phyloP scores from a whole-genome alignment of 2,113 vertebrate genomes.

The Petrocephalus zakoni region DNA sequence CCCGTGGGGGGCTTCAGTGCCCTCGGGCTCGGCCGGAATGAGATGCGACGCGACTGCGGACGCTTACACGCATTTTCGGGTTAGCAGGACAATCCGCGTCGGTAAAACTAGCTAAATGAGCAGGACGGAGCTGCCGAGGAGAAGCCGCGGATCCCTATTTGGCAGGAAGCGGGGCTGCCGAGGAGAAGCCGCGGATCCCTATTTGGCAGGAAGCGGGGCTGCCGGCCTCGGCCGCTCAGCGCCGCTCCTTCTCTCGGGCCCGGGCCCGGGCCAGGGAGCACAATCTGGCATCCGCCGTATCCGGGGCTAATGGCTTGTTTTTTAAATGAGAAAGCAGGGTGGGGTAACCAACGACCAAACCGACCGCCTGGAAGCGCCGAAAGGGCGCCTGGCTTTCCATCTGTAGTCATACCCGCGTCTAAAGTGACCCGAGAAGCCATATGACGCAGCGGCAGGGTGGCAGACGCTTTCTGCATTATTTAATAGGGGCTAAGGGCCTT shows the following conservation, averaged over 20 bases:
- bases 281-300: neutral
- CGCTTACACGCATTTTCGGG: neutral
- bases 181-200: neutral
- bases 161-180: neutral
- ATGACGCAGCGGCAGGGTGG: neutral
- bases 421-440: neutral
- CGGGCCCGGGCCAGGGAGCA: neutral
- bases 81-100: neutral
- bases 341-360: neutral
- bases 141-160: neutral
- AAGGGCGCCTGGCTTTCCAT: neutral
- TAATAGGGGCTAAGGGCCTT: neutral
- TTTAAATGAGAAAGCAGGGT: neutral
- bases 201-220: conserved; percentile 9
- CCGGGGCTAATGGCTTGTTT: neutral
- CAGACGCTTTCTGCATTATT: neutral
- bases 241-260: neutral
- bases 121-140: neutral
- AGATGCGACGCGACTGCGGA: neutral
- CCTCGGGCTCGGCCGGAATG: neutral
- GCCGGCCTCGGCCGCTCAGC: neutral
- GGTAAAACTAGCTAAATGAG: neutral
- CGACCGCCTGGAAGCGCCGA: neutral
- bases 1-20: neutral
- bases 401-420: neutral